These are phyloP conservation scores for Neoaliturus tenellus DNA, from an alignment of 2,888 invertebrate genomes.

Conservation along the genomic window DNA sequence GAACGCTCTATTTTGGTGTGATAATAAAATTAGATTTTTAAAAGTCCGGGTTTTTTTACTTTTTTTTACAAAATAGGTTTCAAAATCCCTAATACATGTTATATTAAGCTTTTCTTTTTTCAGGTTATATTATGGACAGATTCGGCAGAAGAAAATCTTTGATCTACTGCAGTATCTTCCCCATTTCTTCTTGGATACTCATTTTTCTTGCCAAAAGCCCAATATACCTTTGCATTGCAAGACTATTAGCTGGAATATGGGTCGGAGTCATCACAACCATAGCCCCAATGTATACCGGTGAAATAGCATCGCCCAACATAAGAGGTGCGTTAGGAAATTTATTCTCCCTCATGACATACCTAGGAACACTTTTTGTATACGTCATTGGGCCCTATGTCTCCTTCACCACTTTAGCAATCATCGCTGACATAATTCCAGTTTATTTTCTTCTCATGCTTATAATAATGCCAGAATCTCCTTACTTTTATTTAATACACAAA, in stretches of 20 bases:
- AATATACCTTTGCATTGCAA: conserved; percentile 62
- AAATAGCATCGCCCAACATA: conserved; percentile 65
- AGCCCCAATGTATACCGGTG: conserved; percentile 66
- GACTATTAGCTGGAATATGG: conserved; percentile 65
- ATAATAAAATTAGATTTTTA: too few relatives aligned
- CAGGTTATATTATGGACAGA: conserved; percentile 64
- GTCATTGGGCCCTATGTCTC: conserved; percentile 66
- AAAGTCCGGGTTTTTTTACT: too few relatives aligned
- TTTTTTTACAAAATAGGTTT: too few relatives aligned
- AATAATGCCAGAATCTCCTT: conserved; percentile 80
- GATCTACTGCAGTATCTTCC: conserved; percentile 61
- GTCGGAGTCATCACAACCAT: conserved; percentile 65
- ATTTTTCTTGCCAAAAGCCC: conserved; percentile 61
- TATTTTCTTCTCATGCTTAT: conserved; percentile 73
- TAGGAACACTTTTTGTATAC: conserved; percentile 65
- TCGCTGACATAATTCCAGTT: conserved; percentile 74
- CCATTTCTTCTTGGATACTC: conserved; percentile 63
- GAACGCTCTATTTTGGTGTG: too few relatives aligned
- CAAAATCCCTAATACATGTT: too few relatives aligned
- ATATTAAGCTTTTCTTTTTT: not conserved
- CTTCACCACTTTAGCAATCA: conserved; percentile 71
- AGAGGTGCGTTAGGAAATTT: conserved; percentile 66
- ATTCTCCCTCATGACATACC: conserved; percentile 65
- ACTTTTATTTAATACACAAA: conserved; percentile 76
- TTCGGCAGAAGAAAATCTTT: conserved; percentile 64